Conservation (phyloP, 2,888 invertebrate genomes). For the Thereva unica region DNA sequence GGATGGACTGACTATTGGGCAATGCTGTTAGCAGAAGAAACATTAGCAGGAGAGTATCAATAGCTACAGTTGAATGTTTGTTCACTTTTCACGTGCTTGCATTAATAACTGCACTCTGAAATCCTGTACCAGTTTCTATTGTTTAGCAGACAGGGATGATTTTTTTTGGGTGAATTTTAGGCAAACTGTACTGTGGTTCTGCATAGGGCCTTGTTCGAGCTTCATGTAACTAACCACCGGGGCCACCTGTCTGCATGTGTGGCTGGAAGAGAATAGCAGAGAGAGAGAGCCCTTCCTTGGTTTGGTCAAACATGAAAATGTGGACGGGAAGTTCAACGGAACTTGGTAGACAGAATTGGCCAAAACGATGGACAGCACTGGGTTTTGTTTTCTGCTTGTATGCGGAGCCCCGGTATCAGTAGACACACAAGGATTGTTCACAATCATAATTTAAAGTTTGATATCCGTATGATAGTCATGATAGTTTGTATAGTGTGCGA, state of each 20-base stretch:
- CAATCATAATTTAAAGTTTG: slow-evolving; percentile 11
- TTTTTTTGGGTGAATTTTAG: slow-evolving; percentile 4
- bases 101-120: too few species aligned
- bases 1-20: not conserved
- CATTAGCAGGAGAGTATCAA: too few species aligned
- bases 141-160: not conserved
- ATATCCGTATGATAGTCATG: not conserved
- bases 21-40: too few species aligned
- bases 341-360: slow-evolving; percentile 13
- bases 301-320: slow-evolving; percentile 22
- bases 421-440: slow-evolving; percentile 15
- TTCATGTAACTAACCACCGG: slow-evolving; percentile 12
- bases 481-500: too few species aligned
- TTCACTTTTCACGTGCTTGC: too few species aligned
- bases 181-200: not conserved
- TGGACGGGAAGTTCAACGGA: slow-evolving; percentile 27
- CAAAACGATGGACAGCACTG: slow-evolving; percentile 4
- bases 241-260: slow-evolving; percentile 3
- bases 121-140: too few species aligned
- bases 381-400: slow-evolving; percentile 13
- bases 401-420: slow-evolving; percentile 20
- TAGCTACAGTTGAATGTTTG: too few species aligned
- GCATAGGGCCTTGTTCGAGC: slow-evolving; percentile 2
- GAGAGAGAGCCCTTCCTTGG: slow-evolving; percentile 1
- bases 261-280: not conserved